Evolutionary conservation across 2,797 vertebrate species (phyloP).

Genomic region (Amazona ochrocephala): DNA sequence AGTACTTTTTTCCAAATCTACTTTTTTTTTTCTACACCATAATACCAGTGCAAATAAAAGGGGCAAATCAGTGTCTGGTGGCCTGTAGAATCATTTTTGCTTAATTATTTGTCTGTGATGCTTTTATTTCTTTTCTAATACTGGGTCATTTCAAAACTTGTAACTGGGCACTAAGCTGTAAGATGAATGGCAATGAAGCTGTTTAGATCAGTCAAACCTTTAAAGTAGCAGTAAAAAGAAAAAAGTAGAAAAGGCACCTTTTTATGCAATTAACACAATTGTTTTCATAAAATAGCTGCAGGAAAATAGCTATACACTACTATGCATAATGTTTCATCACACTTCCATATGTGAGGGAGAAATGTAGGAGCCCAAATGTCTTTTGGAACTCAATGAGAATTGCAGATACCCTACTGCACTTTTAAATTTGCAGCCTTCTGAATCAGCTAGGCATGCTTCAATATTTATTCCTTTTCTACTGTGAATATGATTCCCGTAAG

Average conservation of each 20-base stretch:
- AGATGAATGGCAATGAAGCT: background rate
- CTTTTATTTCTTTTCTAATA: background rate
- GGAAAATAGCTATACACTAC: background rate
- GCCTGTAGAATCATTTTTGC: fast-evolving
- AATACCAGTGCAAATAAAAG: background rate
- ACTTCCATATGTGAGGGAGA: background rate
- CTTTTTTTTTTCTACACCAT: background rate
- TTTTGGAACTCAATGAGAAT: background rate
- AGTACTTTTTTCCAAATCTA: background rate
- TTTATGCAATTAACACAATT: background rate
- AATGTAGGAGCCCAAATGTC: background rate
- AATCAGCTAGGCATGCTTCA: background rate
- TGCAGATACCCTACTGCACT: background rate
- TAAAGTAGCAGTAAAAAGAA: background rate
- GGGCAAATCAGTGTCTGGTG: background rate
- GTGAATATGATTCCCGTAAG: background rate
- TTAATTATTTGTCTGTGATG: background rate
- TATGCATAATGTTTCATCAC: background rate
- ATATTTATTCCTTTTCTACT: background rate
- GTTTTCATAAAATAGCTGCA: background rate
- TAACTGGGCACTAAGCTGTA: background rate
- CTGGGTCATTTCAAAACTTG: background rate
- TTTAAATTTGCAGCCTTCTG: background rate
- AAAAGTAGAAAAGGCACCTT: background rate
- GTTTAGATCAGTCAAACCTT: background rate